A percentile compares a stretch with the other conserved stretches of the same genome.
These are phyloP conservation scores for Muscicapa adusta DNA, from an alignment of 2,113 vertebrate species.

Conservation along the genomic window DNA sequence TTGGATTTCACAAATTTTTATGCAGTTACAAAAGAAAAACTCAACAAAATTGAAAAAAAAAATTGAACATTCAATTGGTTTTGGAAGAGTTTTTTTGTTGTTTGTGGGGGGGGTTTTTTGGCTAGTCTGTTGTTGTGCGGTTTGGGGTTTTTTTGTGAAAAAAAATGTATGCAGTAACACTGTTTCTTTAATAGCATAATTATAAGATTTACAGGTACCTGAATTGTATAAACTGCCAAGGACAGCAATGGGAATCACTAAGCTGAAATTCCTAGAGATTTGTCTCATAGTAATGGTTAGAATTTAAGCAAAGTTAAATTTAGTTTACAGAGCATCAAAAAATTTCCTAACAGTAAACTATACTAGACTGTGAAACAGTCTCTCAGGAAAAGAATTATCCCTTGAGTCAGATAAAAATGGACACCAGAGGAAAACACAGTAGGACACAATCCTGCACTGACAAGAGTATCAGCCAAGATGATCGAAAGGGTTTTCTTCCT, in stretches of 20 bases:
- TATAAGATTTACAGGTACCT: neutral
- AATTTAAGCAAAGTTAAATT: neutral
- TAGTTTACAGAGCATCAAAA: neutral
- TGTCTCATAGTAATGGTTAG: neutral
- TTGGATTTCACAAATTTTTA: neutral
- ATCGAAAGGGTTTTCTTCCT: neutral
- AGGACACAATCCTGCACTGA: neutral
- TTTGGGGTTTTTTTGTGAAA: neutral
- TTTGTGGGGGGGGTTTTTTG: accelerated
- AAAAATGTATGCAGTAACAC: neutral
- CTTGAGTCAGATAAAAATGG: neutral
- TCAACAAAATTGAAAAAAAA: too few relatives aligned
- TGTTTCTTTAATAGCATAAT: neutral
- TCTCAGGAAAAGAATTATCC: neutral
- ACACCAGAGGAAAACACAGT: neutral
- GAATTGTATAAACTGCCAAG: neutral
- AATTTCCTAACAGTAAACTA: neutral
- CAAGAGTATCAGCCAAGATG: neutral
- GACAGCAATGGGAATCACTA: neutral
- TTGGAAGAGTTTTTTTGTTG: neutral
- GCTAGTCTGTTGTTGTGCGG: neutral
- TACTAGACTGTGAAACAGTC: neutral
- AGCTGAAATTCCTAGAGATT: neutral
- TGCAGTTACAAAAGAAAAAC: neutral
- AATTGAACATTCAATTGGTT: neutral